A percentile compares a stretch with the other conserved stretches of the same genome.
Evolutionary conservation across 2,797 vertebrate genomes (phyloP).

Genomic region (Malurus leucopterus): DNA sequence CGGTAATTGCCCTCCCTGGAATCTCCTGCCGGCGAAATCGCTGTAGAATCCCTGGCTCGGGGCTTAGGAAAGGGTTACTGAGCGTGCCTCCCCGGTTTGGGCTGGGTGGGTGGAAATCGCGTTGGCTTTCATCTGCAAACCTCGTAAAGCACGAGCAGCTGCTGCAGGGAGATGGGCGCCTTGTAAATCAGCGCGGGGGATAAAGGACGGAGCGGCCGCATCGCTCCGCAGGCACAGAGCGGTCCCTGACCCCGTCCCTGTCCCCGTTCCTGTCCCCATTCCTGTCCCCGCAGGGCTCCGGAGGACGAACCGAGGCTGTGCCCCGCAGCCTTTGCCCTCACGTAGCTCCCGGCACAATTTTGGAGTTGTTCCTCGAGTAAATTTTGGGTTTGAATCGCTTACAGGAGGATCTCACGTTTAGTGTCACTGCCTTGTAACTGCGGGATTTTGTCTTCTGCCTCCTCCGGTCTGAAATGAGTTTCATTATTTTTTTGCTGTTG

Average conservation of each 20-base stretch:
- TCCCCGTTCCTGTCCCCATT: neutral
- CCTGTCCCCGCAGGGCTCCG: fast-evolving
- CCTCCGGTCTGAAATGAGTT: neutral
- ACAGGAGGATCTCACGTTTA: fast-evolving
- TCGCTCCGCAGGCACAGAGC: fast-evolving
- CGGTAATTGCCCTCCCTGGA: constrained; percentile 23
- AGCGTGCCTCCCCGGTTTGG: neutral
- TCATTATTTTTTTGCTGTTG: constrained; percentile 14
- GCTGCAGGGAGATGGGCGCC: neutral
- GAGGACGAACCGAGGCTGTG: fast-evolving
- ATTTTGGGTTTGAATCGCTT: neutral
- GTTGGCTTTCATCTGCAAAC: constrained; percentile 37
- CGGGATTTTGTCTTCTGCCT: neutral
- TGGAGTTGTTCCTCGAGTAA: neutral
- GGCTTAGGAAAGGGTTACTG: constrained; percentile 52
- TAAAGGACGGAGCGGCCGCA: neutral
- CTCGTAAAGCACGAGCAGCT: constrained; percentile 10
- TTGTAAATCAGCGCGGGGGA: neutral
- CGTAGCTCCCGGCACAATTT: neutral
- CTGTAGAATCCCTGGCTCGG: neutral
- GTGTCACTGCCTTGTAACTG: neutral
- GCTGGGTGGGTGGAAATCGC: neutral
- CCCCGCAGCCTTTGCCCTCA: neutral
- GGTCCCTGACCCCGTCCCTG: no score
- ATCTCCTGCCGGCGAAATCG: constrained; percentile 40